Conservation (phyloP, 2,888 invertebrate species). For the Chirona hameri region DNA sequence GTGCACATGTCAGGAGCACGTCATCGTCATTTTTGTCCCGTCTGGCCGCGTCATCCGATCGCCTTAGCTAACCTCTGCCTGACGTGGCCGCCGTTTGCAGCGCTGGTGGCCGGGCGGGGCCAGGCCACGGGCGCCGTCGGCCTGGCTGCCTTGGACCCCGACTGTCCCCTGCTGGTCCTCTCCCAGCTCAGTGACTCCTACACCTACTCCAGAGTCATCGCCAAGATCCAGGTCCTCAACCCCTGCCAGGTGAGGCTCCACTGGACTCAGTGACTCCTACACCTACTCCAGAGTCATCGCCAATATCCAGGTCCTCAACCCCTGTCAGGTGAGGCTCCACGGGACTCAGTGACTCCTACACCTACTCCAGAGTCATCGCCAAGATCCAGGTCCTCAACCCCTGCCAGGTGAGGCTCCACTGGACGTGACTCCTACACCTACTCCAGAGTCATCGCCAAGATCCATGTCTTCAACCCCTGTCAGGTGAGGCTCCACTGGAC, state of each 20-base stretch:
- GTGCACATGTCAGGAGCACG: constrained; percentile 50
- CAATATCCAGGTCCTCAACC: constrained; percentile 75
- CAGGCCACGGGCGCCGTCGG: constrained; percentile 83
- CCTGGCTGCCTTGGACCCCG: constrained; percentile 74
- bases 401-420: constrained; percentile 47
- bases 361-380: constrained; percentile 72
- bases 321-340: constrained; percentile 56
- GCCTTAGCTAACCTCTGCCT: constrained; percentile 53
- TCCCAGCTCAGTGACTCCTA: constrained; percentile 83
- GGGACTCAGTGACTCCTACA: constrained; percentile 76
- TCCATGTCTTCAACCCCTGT: constrained; percentile 70
- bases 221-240: constrained; percentile 74
- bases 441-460: constrained; percentile 71
- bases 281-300: constrained; percentile 74
- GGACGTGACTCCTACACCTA: constrained; percentile 65
- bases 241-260: constrained; percentile 56
- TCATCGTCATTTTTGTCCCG: constrained; percentile 59
- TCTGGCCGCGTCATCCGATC: constrained; percentile 52
- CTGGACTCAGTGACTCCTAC: constrained; percentile 71
- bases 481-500: constrained; percentile 58
- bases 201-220: constrained; percentile 71
- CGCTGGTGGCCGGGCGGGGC: constrained; percentile 81
- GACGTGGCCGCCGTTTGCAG: constrained; percentile 50
- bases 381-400: constrained; percentile 79
- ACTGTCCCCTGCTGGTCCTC: constrained; percentile 67